Evolutionary conservation across 2,113 vertebrate species (phyloP).

Genomic region (Aythya baeri): DNA sequence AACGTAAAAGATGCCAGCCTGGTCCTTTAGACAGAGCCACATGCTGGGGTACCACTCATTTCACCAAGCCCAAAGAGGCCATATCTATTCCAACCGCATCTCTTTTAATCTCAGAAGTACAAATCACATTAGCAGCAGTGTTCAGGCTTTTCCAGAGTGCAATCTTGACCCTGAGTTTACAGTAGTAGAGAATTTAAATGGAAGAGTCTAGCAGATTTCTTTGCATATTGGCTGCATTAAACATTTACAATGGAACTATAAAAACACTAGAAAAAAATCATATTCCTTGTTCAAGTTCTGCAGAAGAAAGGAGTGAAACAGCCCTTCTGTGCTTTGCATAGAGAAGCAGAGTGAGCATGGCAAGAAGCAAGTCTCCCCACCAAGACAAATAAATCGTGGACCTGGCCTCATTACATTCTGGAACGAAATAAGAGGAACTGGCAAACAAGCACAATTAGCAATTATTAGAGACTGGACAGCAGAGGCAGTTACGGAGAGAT

Average conservation of each 20-base stretch:
- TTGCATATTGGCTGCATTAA: constrained; percentile 60
- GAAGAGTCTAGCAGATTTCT: constrained; percentile 41
- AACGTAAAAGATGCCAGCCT: not conserved
- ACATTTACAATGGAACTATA: constrained; percentile 52
- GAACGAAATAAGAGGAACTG: not conserved
- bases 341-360: not conserved
- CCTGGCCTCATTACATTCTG: not conserved
- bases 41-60: not conserved
- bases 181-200: constrained; percentile 60
- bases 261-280: constrained; percentile 28
- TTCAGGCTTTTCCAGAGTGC: constrained; percentile 44
- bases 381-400: not conserved
- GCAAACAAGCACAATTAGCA: not conserved
- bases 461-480: not conserved
- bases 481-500: not conserved
- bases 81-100: not conserved
- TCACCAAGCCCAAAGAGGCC: constrained; percentile 9
- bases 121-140: constrained; percentile 57
- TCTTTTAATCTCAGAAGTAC: constrained; percentile 50
- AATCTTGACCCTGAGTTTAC: constrained; percentile 61
- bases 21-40: not conserved
- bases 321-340: not conserved
- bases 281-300: constrained; percentile 61
- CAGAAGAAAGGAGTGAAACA: constrained; percentile 8
- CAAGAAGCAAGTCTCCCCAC: not conserved